phyloP scores from a whole-genome alignment of 2,888 invertebrate genomes.

The Altica lythri region DNA sequence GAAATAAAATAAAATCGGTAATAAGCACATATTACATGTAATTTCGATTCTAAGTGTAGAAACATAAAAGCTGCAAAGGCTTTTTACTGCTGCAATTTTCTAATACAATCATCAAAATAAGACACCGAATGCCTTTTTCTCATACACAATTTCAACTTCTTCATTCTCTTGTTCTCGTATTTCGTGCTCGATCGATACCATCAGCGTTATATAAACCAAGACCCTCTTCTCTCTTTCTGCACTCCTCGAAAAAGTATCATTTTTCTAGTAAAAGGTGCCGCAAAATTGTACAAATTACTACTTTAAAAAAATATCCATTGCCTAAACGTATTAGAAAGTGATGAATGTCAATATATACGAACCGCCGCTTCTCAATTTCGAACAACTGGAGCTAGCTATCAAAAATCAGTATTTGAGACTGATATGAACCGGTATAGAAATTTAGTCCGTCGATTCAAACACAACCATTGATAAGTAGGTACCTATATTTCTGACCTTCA shows the following conservation, averaged over 20 bases:
- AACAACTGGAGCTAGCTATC: too few relatives aligned
- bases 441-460: too few relatives aligned
- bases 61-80: slow-evolving; percentile 2
- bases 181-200: slow-evolving; percentile 18
- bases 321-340: neutral
- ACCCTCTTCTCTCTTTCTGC: slow-evolving; percentile 4
- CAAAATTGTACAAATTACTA: neutral
- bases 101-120: slow-evolving; percentile 15
- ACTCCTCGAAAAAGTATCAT: too few relatives aligned
- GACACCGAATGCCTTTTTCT: slow-evolving; percentile 16
- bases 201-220: slow-evolving; percentile 10
- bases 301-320: neutral
- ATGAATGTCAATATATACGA: too few relatives aligned
- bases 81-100: slow-evolving; percentile 13
- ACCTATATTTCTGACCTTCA: too few relatives aligned
- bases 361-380: too few relatives aligned
- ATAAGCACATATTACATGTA: neutral
- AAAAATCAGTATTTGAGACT: too few relatives aligned
- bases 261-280: neutral
- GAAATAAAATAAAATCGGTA: neutral
- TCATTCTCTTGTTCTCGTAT: slow-evolving; percentile 13
- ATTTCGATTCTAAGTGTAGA: slow-evolving; percentile 5
- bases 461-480: too few relatives aligned
- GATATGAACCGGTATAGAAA: too few relatives aligned
- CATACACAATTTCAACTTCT: slow-evolving; percentile 18